Percentiles rank a stretch among this genome's conserved stretches.
These are phyloP conservation scores for Euglossa dilemma DNA, from an alignment of 1,140 invertebrate species.

Conservation along the genomic window DNA sequence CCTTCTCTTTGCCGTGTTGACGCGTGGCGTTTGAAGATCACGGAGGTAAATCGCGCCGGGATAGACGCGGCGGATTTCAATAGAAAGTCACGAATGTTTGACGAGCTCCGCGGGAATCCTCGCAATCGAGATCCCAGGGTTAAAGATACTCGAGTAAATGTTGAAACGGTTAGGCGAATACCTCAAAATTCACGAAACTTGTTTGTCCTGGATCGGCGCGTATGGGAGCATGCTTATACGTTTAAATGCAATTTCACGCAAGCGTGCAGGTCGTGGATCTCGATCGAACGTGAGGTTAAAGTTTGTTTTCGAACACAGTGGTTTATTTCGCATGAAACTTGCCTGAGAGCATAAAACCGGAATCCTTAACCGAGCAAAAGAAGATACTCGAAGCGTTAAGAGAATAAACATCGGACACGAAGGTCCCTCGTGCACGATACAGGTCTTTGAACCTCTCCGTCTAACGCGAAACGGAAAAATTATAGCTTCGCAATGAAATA, in stretches of 20 bases:
- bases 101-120: not conserved
- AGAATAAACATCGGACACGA: not conserved
- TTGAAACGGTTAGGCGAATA: not conserved
- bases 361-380: not conserved
- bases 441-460: not conserved
- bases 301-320: not conserved
- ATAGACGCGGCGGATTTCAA: constrained; percentile 16
- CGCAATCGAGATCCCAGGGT: not conserved
- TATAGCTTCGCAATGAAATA: not conserved
- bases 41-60: not conserved
- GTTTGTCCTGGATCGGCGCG: not conserved
- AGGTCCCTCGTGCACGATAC: not conserved
- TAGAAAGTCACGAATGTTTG: not conserved
- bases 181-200: not conserved
- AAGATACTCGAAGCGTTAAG: not conserved
- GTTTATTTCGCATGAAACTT: not conserved
- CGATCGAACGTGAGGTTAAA: not conserved
- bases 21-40: constrained; percentile 19
- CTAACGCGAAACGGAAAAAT: not conserved
- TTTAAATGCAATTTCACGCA: not conserved
- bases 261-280: not conserved
- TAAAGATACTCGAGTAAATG: not conserved
- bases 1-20: constrained; percentile 10
- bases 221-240: not conserved
- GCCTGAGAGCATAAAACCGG: not conserved